Evolutionary conservation across 2,797 vertebrate genomes (phyloP).

Genomic region (Halcyon leucocephala): DNA sequence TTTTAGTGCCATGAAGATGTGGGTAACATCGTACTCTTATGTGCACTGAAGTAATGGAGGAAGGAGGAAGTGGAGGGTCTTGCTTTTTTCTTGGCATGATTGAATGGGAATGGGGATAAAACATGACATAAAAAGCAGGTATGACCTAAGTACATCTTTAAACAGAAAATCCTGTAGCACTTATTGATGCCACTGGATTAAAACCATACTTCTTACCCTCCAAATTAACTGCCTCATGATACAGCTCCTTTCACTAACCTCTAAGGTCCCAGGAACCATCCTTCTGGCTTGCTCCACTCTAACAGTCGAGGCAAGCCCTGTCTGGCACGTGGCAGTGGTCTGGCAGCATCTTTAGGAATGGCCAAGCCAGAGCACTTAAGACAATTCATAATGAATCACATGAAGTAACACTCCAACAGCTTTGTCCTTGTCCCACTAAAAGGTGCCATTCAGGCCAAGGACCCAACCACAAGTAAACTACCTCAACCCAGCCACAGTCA

Average conservation of each 20-base stretch:
- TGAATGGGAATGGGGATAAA: not conserved
- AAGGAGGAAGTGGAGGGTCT: not conserved
- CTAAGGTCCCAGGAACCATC: not conserved
- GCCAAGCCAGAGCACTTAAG: not conserved
- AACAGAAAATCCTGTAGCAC: not conserved
- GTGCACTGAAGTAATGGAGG: not conserved
- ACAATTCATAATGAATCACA: not conserved
- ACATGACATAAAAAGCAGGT: not conserved
- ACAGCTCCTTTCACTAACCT: not conserved
- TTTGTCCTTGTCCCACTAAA: not conserved
- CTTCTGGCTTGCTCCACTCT: not conserved
- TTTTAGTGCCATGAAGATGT: not conserved
- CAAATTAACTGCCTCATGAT: not conserved
- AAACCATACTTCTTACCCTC: not conserved
- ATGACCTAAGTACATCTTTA: not conserved
- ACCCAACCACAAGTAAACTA: not conserved
- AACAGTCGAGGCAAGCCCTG: not conserved
- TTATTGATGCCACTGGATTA: not conserved
- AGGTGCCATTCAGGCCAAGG: not conserved
- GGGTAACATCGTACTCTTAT: not conserved
- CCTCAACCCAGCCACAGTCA: not conserved
- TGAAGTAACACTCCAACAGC: not conserved
- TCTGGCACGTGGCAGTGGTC: fast-evolving
- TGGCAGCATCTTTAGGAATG: not conserved
- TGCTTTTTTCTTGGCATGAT: not conserved